These are phyloP conservation scores for Parus major DNA, from an alignment of 2,113 vertebrate genomes.

Conservation along the genomic window DNA sequence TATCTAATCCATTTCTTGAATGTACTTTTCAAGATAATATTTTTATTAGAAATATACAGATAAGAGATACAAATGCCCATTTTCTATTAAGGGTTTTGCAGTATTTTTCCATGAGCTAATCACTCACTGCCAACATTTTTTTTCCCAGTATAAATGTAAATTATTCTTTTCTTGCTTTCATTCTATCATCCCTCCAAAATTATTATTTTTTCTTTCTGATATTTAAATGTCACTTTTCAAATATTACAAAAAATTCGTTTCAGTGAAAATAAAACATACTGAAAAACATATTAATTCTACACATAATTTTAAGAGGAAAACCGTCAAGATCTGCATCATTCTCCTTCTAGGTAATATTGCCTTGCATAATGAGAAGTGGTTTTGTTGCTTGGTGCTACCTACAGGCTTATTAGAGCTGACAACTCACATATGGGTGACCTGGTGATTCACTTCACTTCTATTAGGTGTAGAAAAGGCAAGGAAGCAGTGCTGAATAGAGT, in stretches of 20 bases:
- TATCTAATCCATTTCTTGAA: background rate
- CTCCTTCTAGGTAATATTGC: background rate
- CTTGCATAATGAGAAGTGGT: background rate
- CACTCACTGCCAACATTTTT: background rate
- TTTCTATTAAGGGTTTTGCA: background rate
- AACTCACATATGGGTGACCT: background rate
- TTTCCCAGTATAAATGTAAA: background rate
- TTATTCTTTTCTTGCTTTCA: background rate
- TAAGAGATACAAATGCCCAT: background rate
- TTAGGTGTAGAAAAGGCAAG: background rate
- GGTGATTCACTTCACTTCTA: background rate
- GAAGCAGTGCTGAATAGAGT: background rate
- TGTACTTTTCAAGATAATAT: background rate
- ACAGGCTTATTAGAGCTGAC: background rate
- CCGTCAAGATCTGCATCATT: rapidly evolving
- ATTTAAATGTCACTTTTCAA: background rate
- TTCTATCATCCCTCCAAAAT: background rate
- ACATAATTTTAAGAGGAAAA: background rate
- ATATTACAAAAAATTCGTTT: background rate
- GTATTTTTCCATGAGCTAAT: background rate
- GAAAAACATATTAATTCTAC: background rate
- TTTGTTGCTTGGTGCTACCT: background rate
- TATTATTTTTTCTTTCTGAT: background rate
- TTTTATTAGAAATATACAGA: background rate
- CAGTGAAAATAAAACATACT: background rate